Evolutionary conservation across 2,113 vertebrate species (phyloP).

Genomic region (Capreolus pygargus): DNA sequence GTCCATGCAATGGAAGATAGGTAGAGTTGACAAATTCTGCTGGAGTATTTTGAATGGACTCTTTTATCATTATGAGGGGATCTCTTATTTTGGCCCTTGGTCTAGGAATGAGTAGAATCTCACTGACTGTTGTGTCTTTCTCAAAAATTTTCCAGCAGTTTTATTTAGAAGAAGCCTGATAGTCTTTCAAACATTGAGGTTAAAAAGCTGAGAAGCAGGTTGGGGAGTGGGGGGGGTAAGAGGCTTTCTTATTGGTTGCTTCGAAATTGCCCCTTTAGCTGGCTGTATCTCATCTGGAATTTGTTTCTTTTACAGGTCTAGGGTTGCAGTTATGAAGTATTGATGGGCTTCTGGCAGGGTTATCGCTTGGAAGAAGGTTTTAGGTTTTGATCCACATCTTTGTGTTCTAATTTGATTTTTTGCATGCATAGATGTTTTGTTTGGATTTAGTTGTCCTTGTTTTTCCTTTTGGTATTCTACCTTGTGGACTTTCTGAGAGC

Average conservation of each 20-base stretch:
- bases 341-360: slow-evolving; percentile 76
- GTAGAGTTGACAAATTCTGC: not conserved
- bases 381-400: slow-evolving; percentile 69
- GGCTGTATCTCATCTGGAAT: slow-evolving; percentile 54
- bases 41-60: slow-evolving; percentile 3
- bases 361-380: slow-evolving; percentile 66
- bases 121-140: not conserved
- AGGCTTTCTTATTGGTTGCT: slow-evolving; percentile 32
- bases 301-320: slow-evolving; percentile 76
- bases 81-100: slow-evolving; percentile 29
- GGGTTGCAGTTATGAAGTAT: slow-evolving; percentile 75
- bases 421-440: slow-evolving; percentile 52
- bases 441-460: slow-evolving; percentile 55
- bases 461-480: slow-evolving; percentile 1
- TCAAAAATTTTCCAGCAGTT: not conserved
- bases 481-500: not conserved
- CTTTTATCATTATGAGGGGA: not conserved
- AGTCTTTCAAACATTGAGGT: not conserved
- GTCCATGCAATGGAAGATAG: not conserved
- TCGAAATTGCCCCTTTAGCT: not conserved
- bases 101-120: not conserved
- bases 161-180: not conserved
- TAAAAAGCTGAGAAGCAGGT: slow-evolving; percentile 1
- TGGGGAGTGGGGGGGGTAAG: not conserved
- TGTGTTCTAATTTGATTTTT: slow-evolving; percentile 65